phyloP scores from a whole-genome alignment of 2,797 vertebrate genomes.

The Sylvilagus floridanus region DNA sequence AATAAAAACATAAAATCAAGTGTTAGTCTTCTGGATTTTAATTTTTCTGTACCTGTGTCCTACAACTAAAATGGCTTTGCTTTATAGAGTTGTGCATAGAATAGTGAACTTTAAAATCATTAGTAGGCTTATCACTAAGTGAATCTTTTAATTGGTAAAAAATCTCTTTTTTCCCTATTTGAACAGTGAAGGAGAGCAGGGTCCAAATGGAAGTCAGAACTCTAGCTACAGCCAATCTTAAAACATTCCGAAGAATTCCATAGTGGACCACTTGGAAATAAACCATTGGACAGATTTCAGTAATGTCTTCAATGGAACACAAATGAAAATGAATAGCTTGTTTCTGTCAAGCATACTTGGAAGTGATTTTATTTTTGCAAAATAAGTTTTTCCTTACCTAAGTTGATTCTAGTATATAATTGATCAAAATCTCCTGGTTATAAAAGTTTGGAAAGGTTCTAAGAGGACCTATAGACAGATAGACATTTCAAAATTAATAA shows the following conservation, averaged over 20 bases:
- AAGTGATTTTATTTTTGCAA: constrained; percentile 87
- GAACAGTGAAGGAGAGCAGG: constrained; percentile 97
- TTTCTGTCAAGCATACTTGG: constrained; percentile 88
- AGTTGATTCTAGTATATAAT: constrained; percentile 77
- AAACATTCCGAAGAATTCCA: constrained; percentile 89
- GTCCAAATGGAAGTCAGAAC: constrained; percentile 99
- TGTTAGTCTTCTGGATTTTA: constrained; percentile 78
- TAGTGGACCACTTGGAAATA: constrained; percentile 89
- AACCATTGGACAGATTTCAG: constrained; percentile 87
- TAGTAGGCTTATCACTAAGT: constrained; percentile 67
- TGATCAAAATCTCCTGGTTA: constrained; percentile 77
- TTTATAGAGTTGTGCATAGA: constrained; percentile 44
- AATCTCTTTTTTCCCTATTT: constrained; percentile 78
- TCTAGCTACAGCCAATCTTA: constrained; percentile 99
- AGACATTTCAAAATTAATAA: constrained; percentile 72
- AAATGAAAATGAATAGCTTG: constrained; percentile 88
- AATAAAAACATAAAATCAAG: constrained; percentile 82
- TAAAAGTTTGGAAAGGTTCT: constrained; percentile 72
- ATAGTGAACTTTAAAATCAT: constrained; percentile 65
- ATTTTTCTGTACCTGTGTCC: constrained; percentile 73
- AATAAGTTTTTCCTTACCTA: constrained; percentile 83
- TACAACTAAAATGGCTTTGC: constrained; percentile 61
- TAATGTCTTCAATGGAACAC: constrained; percentile 87
- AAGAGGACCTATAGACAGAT: constrained; percentile 68
- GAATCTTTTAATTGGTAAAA: constrained; percentile 80